Evolutionary conservation across 2,797 vertebrate species (phyloP), one percentile per base, ranked within the genome.

Genomic region (Mionectes olivaceus): DNA sequence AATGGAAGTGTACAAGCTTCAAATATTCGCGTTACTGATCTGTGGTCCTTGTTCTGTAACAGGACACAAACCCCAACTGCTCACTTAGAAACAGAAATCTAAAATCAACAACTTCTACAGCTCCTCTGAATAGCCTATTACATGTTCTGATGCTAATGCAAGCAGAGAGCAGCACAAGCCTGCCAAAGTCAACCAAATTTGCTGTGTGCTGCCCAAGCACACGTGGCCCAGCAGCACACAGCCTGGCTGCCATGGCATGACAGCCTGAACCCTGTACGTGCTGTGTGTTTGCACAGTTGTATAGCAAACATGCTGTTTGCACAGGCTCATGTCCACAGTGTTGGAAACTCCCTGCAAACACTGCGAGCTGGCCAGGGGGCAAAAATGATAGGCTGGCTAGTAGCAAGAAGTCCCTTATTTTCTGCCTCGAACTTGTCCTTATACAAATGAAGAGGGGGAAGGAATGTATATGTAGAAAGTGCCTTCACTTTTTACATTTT

Each of bases 1-100:
- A 96, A 95, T 97, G 90, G 94, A 97, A 97, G 86, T 84, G 92
- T 92, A 95, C 84, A 96, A 91, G 95, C 87, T 93, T 93, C 93
- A 96, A 91, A 97, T 97, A 95, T 94, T 96, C 11, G 0, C 83
- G 94, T 92, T 92, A 87, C 88, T 59, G 77, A 85, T 94, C 95
- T 95, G 83, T 70, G 84, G 82, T 82, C 89, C 96, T 95, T 95
- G 52, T 89, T 96, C 86, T 83, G 47, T 74, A 97, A 95, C 87
- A 59, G 96, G 71, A 75, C 83, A 93, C 93, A 96, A 94, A 69
- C 65, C 59, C 88, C 75, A 87, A 59, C 93, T 95, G 68, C 70
- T 91, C 32, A 44, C 83, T 83, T 79, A 47, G 77, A 94, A 94
- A 81, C 0, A 82, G 73, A 93, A 87, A 83, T 61, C 92, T 86